Evolutionary conservation across 2,113 vertebrate species (phyloP), one percentile per base, ranked within the genome.

Genomic region (Ifrita kowaldi): DNA sequence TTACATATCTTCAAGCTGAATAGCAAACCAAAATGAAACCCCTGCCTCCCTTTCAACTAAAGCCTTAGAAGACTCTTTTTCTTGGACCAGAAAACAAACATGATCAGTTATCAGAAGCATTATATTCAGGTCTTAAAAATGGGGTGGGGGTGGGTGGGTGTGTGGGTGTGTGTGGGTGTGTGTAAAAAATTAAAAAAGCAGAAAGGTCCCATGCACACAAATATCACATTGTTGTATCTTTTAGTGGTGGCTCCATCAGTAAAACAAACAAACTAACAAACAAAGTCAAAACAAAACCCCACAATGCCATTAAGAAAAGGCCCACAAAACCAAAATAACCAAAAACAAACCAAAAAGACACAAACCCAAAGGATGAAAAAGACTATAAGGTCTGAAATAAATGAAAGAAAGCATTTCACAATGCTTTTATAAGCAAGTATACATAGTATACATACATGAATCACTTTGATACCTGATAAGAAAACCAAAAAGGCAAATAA

Each of bases 1-100:
- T 67, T 47, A 28, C 0, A 0, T 17, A 32, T 33, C 26, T 84
- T 71, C 39, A 41, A 50, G 53, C 10, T 41, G 53, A 59, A 27
- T 11, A 32, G 24, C 18, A 46, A 70, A 50, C 7, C 49, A 46
- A 57, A 77, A 71, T 5, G 35, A 92, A 39, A 11, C 15, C 8
- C 16, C 41, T 3, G 3, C 39, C 9, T 73, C 21, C 30, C 30
- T 82, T 57, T 47, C 20, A 89, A 71, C 30, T 42, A 65, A 80
- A 55, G 46, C 22, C 13, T 39, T 27, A 39, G 13, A 49, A 49
- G 5, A 22, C 10, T 27, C 39, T 22, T 90, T 26, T 28, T 21
- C 10, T 28, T 47, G 12, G 27, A 77, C 7, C 27, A 74, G 35
- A 49, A 82, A 10, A 69, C 3, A 46, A 79, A 55, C 1, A 0